Conservation (phyloP, 2,113 vertebrate species). For the Eubucco bourcierii region DNA sequence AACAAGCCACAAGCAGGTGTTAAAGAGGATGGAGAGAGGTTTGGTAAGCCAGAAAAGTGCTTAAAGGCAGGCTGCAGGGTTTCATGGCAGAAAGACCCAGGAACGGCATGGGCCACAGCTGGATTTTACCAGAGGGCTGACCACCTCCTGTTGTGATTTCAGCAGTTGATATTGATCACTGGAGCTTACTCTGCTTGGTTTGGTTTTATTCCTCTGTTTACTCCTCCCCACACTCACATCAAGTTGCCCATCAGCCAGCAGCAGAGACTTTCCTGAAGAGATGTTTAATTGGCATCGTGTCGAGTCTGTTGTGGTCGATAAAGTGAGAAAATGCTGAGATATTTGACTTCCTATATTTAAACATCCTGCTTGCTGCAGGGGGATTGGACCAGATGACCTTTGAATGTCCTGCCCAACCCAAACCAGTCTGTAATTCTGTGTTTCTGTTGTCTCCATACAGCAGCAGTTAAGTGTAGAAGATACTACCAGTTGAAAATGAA, state of each 20-base stretch:
- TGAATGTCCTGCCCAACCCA: too few species aligned
- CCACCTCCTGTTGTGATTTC: background rate
- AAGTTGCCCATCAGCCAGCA: background rate
- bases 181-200: constrained; percentile 41
- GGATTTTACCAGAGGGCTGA: background rate
- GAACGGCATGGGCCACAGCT: constrained; percentile 30
- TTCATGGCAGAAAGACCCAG: constrained; percentile 53
- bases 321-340: background rate
- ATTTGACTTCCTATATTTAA: rapidly evolving
- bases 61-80: constrained; percentile 27
- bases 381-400: too few species aligned
- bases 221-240: background rate
- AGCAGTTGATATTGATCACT: background rate
- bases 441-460: rapidly evolving
- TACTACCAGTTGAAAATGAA: background rate
- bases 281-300: rapidly evolving
- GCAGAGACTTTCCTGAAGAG: background rate
- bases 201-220: background rate
- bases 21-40: background rate
- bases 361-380: background rate
- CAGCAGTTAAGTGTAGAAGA: background rate
- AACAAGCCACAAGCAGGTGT: background rate
- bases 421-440: too few species aligned
- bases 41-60: background rate
- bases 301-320: background rate